Base-by-base conservation (phyloP, 2,797 vertebrate species). In the Aeoliscus strigatus region DNA sequence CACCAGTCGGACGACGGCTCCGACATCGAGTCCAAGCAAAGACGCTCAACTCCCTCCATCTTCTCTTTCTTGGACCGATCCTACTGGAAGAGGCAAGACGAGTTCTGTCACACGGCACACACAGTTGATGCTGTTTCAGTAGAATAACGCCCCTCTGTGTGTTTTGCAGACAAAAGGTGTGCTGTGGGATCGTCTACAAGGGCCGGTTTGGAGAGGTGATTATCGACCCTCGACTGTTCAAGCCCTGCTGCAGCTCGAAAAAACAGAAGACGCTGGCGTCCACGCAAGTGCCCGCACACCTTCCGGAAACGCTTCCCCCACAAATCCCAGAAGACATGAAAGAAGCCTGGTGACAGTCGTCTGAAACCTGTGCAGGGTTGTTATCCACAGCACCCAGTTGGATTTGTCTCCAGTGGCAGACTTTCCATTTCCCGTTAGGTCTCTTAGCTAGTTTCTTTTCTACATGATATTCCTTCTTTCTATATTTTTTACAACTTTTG, bases 321-420 rank as follows among this genome's bases (percentile, higher is more conserved):
- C 73, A 80, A 27, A 72, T 73, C 40, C 75, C 75, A 30, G 73
- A 76, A 69, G 84, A 81, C 17, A 24, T 75, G 8, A 87, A 89
- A 73, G 83, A 88, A 81, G 72, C 73, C 43, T 88, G 88, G 89
- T 90, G 85, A 90, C 70, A 52, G 60, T 47, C 66, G 54, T 64
- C 40, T 60, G 43, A 58, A 45, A 40, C 48, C 42, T 37, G 56
- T 63, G 52, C 54, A 44, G 70, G 71, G 72, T 73, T n/a, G n/a
- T n/a, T 81, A 66, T 83, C 80, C 63, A 72, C 52, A 59, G 72
- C 68, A 75, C 70, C 64, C 67, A 61, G 75, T 65, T 82, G 75
- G 79, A 79, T 83, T 88, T 87, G 90, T 90, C 89, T 90, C 89
- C 89, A 89, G 89, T 91, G 90, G 89, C 80, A 90, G 89, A 90